phyloP scores from a whole-genome alignment of 1,140 invertebrate species.

The Neotoxoptera formosana region DNA sequence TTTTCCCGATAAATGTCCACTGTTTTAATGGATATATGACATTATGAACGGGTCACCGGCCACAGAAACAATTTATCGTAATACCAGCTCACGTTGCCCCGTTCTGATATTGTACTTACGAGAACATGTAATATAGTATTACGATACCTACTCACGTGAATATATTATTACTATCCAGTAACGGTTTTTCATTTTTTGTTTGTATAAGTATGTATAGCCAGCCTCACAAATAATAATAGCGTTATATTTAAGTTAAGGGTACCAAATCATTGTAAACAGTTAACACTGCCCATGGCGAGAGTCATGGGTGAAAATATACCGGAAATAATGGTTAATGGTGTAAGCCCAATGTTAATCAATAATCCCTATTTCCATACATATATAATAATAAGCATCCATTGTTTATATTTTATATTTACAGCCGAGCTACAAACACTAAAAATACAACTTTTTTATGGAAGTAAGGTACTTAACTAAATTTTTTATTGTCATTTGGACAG shows the following conservation, averaged over 20 bases:
- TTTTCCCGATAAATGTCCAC: not conserved
- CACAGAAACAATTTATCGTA: conserved; percentile 20
- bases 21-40: not conserved
- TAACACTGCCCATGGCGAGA: not conserved
- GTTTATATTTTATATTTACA: conserved; percentile 22
- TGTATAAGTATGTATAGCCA: not conserved
- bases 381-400: not conserved
- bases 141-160: not conserved
- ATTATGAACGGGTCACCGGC: conserved; percentile 3
- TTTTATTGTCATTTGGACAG: not conserved
- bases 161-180: not conserved
- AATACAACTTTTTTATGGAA: conserved; percentile 21
- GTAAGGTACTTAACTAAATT: not conserved
- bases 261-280: not conserved
- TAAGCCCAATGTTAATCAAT: conserved; percentile 17
- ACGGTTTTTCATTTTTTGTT: not conserved
- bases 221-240: not conserved
- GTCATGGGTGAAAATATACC: not conserved
- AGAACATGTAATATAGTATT: not conserved
- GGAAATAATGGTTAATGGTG: not conserved
- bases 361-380: not conserved
- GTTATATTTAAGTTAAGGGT: not conserved
- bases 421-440: not conserved
- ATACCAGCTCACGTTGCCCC: not conserved
- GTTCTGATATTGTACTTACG: not conserved